These are phyloP conservation scores for Norana najaformis DNA, from an alignment of 2,888 invertebrate genomes.

Conservation along the genomic window DNA sequence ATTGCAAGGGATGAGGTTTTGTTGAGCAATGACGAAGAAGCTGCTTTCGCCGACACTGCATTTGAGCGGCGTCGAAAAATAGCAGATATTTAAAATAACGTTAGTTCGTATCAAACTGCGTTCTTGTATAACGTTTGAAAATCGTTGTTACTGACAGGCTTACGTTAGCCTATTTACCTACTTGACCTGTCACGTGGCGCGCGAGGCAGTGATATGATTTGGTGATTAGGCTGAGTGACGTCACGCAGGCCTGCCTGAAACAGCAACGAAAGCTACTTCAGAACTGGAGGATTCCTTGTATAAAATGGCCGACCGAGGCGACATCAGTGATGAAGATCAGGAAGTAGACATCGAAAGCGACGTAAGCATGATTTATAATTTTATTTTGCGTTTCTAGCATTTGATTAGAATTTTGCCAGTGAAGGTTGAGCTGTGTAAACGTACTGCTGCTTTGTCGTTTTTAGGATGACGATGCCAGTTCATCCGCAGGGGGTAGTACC, in stretches of 20 bases:
- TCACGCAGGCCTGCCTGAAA: background rate
- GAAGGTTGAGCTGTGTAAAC: constrained; percentile 1
- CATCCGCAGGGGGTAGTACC: constrained; percentile 4
- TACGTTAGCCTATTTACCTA: background rate
- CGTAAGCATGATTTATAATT: constrained; percentile 68
- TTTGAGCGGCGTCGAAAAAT: no score
- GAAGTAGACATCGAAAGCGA: constrained; percentile 94
- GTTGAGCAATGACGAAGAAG: no score
- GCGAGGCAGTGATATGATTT: constrained; percentile 7
- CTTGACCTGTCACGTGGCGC: background rate
- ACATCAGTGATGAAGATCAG: constrained; percentile 90
- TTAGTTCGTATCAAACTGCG: no score
- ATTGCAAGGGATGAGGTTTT: no score
- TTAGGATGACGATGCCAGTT: constrained; percentile 26
- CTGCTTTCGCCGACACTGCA: no score
- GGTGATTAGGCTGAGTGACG: constrained; percentile 13
- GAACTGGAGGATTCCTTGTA: background rate
- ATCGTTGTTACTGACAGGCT: no score
- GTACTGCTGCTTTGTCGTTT: background rate
- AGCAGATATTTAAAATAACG: no score
- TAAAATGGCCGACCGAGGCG: constrained; percentile 29
- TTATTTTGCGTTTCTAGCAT: background rate
- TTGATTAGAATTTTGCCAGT: constrained; percentile 1
- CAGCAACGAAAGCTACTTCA: background rate
- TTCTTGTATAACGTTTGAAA: no score